phyloP scores from a whole-genome alignment of 2,797 vertebrate species.

The Neosilurus hyrtlii region DNA sequence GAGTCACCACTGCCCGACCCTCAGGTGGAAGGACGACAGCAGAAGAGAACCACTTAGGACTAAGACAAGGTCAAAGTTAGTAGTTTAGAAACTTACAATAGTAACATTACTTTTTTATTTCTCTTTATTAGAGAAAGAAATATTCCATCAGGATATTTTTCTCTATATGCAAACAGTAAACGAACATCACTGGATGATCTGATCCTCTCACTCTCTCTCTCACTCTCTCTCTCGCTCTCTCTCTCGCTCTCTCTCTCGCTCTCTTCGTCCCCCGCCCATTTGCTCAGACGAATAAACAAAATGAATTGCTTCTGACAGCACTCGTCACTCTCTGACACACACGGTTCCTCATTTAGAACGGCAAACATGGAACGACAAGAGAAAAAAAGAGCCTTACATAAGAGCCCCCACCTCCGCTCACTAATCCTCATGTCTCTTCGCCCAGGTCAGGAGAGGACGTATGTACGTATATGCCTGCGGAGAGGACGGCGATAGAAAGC shows the following conservation, averaged over 20 bases:
- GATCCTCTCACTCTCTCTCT: background rate
- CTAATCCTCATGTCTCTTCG: slow-evolving; percentile 60
- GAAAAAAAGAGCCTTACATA: slow-evolving; percentile 65
- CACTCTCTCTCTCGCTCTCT: background rate
- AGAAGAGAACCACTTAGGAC: too few relatives aligned
- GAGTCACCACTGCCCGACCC: too few relatives aligned
- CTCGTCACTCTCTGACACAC: slow-evolving; percentile 42
- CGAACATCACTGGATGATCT: background rate
- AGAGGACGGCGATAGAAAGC: slow-evolving; percentile 30
- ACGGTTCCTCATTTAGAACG: slow-evolving; percentile 47
- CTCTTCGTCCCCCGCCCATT: background rate
- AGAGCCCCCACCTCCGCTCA: slow-evolving; percentile 53
- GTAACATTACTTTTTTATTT: background rate
- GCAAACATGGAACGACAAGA: slow-evolving; percentile 50
- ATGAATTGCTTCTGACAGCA: slow-evolving; percentile 49
- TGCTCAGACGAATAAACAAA: slow-evolving; percentile 30
- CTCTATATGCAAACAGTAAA: background rate
- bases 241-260: background rate
- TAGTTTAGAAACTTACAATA: too few relatives aligned
- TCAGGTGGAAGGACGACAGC: too few relatives aligned
- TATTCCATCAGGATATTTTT: background rate
- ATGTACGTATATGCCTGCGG: slow-evolving; percentile 43
- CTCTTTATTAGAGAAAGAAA: background rate
- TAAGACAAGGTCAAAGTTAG: too few relatives aligned
- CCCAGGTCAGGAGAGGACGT: slow-evolving; percentile 72